Evolutionary conservation across 2,113 vertebrate genomes (phyloP).

Genomic region (Paedocypris sp.): DNA sequence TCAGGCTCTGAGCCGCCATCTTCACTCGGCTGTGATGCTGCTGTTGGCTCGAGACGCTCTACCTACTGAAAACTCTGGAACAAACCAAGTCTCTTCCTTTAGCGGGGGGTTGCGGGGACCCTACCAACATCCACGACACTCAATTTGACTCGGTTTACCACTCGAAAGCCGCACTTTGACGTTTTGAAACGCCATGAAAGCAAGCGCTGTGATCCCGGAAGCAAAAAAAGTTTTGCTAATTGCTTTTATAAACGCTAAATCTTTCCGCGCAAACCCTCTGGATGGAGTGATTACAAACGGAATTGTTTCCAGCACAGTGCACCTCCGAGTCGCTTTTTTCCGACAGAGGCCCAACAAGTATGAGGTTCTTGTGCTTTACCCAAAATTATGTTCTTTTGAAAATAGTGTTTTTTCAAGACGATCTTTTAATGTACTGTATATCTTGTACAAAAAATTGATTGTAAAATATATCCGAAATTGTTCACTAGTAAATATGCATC

Average conservation of each 20-base stretch:
- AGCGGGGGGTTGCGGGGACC: background rate
- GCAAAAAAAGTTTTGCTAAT: no score
- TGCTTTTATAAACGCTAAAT: no score
- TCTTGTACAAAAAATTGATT: no score
- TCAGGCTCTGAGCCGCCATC: constrained; percentile 43
- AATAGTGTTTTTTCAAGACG: background rate
- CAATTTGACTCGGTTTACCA: background rate
- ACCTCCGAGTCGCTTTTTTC: constrained; percentile 21
- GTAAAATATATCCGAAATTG: no score
- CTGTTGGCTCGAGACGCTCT: constrained; percentile 30
- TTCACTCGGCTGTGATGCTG: constrained; percentile 40
- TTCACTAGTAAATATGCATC: no score
- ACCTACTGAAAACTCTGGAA: constrained; percentile 37
- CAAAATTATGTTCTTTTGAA: no score
- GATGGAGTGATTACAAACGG: background rate
- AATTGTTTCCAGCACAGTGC: constrained; percentile 10
- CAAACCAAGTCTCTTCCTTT: constrained; percentile 20
- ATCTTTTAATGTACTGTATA: no score
- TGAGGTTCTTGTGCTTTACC: background rate
- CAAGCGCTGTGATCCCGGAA: fast-evolving
- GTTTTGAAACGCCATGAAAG: fast-evolving
- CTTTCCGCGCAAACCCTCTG: background rate
- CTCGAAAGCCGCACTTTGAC: background rate
- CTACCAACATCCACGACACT: background rate
- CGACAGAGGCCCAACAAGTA: constrained; percentile 5